Conservation (phyloP, 2,113 vertebrate genomes). For the Larimichthys polyactis region DNA sequence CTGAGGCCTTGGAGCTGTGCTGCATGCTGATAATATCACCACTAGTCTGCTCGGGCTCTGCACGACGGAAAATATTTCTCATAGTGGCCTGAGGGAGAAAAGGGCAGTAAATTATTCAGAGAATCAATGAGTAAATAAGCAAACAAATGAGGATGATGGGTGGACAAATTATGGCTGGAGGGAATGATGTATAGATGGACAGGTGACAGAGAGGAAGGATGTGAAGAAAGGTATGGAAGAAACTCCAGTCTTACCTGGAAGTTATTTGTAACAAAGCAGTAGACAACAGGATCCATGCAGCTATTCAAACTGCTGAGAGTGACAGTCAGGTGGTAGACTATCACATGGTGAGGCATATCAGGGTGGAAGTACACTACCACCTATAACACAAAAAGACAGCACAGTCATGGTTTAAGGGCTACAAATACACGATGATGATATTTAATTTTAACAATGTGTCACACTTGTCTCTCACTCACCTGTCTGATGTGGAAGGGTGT, state of each 20-base stretch:
- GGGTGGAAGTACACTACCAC: conserved; percentile 90
- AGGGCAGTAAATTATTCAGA: conserved; percentile 39
- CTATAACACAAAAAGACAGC: conserved; percentile 71
- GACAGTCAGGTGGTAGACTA: conserved; percentile 93
- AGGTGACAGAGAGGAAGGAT: conserved; percentile 13
- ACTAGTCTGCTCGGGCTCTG: conserved; percentile 80
- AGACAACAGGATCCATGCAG: conserved; percentile 98
- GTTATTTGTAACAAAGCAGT: conserved; percentile 98
- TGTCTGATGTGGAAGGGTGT: conserved; percentile 96
- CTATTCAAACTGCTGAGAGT: conserved; percentile 98
- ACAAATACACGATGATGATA: neutral
- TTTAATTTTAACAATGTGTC: neutral
- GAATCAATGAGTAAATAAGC: conserved; percentile 10
- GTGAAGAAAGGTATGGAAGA: neutral
- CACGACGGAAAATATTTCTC: conserved; percentile 88
- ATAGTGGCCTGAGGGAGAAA: conserved; percentile 82
- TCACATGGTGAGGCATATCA: conserved; percentile 82
- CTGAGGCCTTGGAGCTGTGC: conserved; percentile 86
- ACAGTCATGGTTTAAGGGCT: neutral
- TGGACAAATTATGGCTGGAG: conserved; percentile 14
- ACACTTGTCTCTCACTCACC: conserved; percentile 69
- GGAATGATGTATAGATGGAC: conserved; percentile 16
- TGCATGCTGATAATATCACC: conserved; percentile 85
- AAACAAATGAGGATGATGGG: neutral
- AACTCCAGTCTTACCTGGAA: conserved; percentile 83